phyloP scores from a whole-genome alignment of 1,140 invertebrate species.

The Nasonia giraulti region DNA sequence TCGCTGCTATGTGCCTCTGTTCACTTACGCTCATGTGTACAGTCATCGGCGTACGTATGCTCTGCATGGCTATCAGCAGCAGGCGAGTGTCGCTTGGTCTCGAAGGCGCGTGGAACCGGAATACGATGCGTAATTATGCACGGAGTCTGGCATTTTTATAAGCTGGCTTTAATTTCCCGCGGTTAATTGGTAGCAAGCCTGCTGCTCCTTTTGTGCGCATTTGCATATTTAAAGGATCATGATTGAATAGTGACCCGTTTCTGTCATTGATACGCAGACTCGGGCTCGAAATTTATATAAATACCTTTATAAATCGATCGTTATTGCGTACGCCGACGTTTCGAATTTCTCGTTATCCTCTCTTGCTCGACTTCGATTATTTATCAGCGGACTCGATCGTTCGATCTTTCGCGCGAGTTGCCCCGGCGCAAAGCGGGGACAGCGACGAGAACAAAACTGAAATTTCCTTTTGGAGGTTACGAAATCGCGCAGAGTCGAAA shows the following conservation, averaged over 20 bases:
- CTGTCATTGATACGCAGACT: background rate
- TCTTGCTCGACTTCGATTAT: background rate
- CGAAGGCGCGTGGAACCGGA: background rate
- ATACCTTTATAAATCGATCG: background rate
- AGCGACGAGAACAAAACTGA: too few species aligned
- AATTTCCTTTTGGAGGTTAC: too few species aligned
- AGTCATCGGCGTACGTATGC: too few species aligned
- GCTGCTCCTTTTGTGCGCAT: background rate
- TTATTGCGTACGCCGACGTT: background rate
- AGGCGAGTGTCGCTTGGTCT: too few species aligned
- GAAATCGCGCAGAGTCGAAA: too few species aligned
- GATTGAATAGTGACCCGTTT: background rate
- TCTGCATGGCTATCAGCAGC: background rate
- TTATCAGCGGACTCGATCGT: too few species aligned
- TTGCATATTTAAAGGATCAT: background rate
- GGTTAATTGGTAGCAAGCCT: background rate
- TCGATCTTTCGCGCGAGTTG: too few species aligned
- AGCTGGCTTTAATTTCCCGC: background rate
- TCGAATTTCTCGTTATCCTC: background rate
- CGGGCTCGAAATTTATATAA: background rate
- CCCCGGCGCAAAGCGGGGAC: too few species aligned
- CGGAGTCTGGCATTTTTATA: background rate
- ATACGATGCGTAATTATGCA: constrained; percentile 1
- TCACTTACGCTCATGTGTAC: background rate
- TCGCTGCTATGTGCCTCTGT: constrained; percentile 67